Evolutionary conservation across 2,797 vertebrate genomes (phyloP), one percentile per base, ranked within the genome.

Genomic region (Coregonus ussuriensis): DNA sequence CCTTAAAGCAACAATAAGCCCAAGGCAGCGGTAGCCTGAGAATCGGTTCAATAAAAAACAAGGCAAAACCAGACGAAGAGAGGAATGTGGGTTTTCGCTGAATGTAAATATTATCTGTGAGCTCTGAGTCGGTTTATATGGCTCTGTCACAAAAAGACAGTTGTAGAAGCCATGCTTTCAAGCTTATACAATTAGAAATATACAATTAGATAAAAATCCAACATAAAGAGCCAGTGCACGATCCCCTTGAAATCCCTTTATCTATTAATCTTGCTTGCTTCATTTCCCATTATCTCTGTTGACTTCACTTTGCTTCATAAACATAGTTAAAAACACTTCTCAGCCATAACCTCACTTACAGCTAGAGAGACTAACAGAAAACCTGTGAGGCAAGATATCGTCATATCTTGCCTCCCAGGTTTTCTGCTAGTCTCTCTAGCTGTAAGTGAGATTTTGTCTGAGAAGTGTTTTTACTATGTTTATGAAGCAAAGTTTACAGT

Each of bases 151-250:
- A 25, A 71, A 41, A 71, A 51, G 35, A 25, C 69, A 29, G 18
- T 47, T 25, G n/a, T 41, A n/a, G 41, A 70, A 70, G 15, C 35
- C 33, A 69, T 69, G 7, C 67, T 47, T 47, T 18, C 35, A 41
- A 21, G 16, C n/a, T 70, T 70, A 47, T 47, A 47, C 41, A 47
- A 47, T 47, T 47, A 7, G 31, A 70, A 70, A 70, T 70, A 47
- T 37, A 70, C 68, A 70, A 41, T 70, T 51, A 71, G 18, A 25
- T 71, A 52, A 47, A 62, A 15, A 14, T 71, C 47, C 69, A 47
- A 52, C 25, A n/a, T 51, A 13, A 47, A 14, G 21, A 25, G 37
- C 35, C 16, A 15, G 35, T 33, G 31, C 41, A 47, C 41, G 9
- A 13, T 13, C 41, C 9, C 11, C 41, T 47, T 47, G 41, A 9